Conservation (phyloP, 2,888 invertebrate genomes). For the Chorisops tibialis region DNA sequence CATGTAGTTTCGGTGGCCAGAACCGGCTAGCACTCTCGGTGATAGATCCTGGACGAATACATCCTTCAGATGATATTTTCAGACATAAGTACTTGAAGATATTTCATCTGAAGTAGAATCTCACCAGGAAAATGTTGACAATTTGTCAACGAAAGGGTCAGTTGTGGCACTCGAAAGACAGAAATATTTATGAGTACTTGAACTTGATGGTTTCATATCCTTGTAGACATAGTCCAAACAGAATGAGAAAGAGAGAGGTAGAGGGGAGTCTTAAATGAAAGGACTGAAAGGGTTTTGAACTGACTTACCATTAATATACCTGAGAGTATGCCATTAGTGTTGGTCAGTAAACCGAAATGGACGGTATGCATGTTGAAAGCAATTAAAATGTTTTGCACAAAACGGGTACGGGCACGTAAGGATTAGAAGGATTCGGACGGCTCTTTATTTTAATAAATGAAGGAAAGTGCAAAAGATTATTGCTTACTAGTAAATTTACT, state of each 20-base stretch:
- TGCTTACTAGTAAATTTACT: too few species aligned
- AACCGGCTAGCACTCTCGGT: too few species aligned
- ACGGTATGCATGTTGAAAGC: slow-evolving; percentile 5
- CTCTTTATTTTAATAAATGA: neutral
- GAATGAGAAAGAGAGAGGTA: too few species aligned
- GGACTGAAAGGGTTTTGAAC: too few species aligned
- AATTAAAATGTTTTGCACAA: slow-evolving; percentile 9
- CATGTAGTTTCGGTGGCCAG: too few species aligned
- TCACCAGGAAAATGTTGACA: neutral
- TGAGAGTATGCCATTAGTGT: slow-evolving; percentile 4
- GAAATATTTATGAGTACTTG: slow-evolving; percentile 6
- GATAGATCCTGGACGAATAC: too few species aligned
- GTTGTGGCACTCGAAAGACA: neutral
- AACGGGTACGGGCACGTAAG: slow-evolving; percentile 12
- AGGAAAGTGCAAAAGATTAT: neutral
- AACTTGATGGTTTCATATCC: too few species aligned
- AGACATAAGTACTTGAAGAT: too few species aligned
- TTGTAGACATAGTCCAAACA: too few species aligned
- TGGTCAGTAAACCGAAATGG: slow-evolving; percentile 7
- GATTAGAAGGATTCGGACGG: neutral
- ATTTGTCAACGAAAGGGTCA: slow-evolving; percentile 14
- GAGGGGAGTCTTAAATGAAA: too few species aligned
- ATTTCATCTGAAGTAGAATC: too few species aligned
- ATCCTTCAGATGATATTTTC: too few species aligned
- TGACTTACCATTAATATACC: slow-evolving; percentile 12